phyloP scores from a whole-genome alignment of 1,140 invertebrate genomes.

The Stegodyphus dumicola region DNA sequence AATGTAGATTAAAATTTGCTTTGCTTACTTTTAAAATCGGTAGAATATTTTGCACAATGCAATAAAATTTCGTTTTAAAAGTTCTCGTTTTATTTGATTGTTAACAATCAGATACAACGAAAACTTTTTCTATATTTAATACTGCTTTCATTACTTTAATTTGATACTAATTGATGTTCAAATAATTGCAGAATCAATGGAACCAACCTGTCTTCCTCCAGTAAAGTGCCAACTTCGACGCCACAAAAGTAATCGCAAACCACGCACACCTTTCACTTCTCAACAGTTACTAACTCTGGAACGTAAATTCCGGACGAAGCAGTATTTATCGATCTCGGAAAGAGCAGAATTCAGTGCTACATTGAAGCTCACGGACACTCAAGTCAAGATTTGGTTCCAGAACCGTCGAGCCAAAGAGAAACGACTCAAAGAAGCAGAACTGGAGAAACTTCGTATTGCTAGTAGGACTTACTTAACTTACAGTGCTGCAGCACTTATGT shows the following conservation, averaged over 20 bases:
- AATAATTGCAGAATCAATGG: neutral
- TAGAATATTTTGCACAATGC: too few species aligned
- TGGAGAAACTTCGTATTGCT: constrained; percentile 70
- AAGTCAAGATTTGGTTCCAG: constrained; percentile 70
- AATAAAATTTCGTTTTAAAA: too few species aligned
- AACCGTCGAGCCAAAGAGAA: constrained; percentile 74
- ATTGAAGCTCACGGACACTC: constrained; percentile 92
- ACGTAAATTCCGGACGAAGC: constrained; percentile 95
- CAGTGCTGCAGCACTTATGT: neutral
- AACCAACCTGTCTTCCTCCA: constrained; percentile 45
- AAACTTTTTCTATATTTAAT: too few species aligned
- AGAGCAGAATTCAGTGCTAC: constrained; percentile 95
- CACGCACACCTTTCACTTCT: constrained; percentile 96
- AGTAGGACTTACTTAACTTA: constrained; percentile 20
- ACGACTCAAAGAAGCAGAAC: constrained; percentile 69
- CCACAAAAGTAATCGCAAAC: constrained; percentile 96
- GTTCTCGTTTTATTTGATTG: too few species aligned
- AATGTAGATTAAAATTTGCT: too few species aligned
- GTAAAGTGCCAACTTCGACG: constrained; percentile 92
- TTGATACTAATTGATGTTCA: too few species aligned
- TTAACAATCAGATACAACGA: too few species aligned
- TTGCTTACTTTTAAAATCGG: too few species aligned
- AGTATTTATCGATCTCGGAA: constrained; percentile 96
- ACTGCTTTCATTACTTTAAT: too few species aligned
- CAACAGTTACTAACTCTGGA: constrained; percentile 94